These are phyloP conservation scores for Liopterus haemorrhoidalis DNA, from an alignment of 2,888 invertebrate species.

Conservation along the genomic window DNA sequence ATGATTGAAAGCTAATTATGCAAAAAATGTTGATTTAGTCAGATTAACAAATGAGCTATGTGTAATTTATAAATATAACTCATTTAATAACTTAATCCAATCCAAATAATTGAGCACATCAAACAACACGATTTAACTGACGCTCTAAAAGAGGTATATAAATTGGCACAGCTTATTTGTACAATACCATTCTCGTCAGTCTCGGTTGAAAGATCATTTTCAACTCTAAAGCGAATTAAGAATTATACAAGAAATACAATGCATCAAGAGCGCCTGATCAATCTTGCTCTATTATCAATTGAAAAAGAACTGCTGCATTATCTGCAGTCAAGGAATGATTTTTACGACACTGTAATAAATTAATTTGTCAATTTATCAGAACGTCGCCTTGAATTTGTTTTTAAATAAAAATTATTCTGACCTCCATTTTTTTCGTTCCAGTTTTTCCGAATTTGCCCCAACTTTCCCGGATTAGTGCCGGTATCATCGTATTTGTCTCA, in stretches of 20 bases:
- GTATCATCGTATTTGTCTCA: too few species aligned
- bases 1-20: slow-evolving; percentile 5
- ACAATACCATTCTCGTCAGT: slow-evolving; percentile 10
- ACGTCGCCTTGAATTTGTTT: slow-evolving; percentile 7
- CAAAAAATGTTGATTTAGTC: slow-evolving; percentile 10
- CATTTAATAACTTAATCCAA: background rate
- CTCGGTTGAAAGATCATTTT: slow-evolving; percentile 12
- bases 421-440: too few species aligned
- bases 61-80: slow-evolving; percentile 8
- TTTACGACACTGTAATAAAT: slow-evolving; percentile 10
- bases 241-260: slow-evolving; percentile 10
- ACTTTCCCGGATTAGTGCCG: too few species aligned
- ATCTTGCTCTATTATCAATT: slow-evolving; percentile 9
- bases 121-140: slow-evolving; percentile 2
- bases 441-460: too few species aligned
- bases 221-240: slow-evolving; percentile 8
- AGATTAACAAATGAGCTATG: slow-evolving; percentile 7
- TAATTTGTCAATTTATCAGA: slow-evolving; percentile 6
- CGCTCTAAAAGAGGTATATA: slow-evolving; percentile 8
- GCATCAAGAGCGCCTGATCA: slow-evolving; percentile 5
- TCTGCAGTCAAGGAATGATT: slow-evolving; percentile 10
- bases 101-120: slow-evolving; percentile 9
- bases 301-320: slow-evolving; percentile 12
- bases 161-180: slow-evolving; percentile 7
- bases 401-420: slow-evolving; percentile 12